Evolutionary conservation across 2,113 vertebrate species (phyloP), one percentile per base, ranked within the genome.

Genomic region (Neopipo cinnamomea): DNA sequence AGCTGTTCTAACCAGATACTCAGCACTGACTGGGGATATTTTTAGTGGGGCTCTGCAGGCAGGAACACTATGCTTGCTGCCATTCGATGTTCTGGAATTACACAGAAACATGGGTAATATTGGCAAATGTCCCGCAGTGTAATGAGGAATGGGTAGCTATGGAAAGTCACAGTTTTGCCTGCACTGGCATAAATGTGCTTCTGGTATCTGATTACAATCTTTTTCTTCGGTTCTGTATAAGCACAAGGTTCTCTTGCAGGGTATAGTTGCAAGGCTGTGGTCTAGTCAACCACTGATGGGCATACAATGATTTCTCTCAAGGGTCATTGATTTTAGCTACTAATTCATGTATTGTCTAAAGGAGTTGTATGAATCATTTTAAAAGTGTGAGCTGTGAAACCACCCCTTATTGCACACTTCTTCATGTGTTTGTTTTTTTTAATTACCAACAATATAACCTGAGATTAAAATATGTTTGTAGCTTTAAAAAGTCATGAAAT

Each of bases 1-100:
- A 96, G 95, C 95, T 95, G 90, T 93, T 96, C 85, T 88, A 93
- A 95, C 82, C 95, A 96, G 95, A 95, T 93, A 93, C 93, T 95
- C 93, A 84, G 47, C 73, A 77, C 52, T 6, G 35, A 90, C 88
- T 80, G 68, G 50, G 63, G 91, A 76, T 97, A 93, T 96, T 96
- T 96, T 94, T 96, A 96, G 93, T 93, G 90, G 90, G 81, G 82
- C 80, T 96, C 93, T 88, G 90, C 85, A 84, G 55, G 84, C 91
- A 92, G 80, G 80, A 96, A 93, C 89, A 84, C 79, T 46, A 18
- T 47, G 82, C 78, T 80, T 67, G 59, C 82, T 97, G 76, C 73
- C 89, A 87, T 94, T 71, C 9, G 44, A 75, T 94, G 92, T 91
- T 95, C 93, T 93, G 93, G 92, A 95, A 91, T 91, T 80, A 68